Evolutionary conservation across 2,888 invertebrate species (phyloP).

Genomic region (Sarcophaga subvicina): DNA sequence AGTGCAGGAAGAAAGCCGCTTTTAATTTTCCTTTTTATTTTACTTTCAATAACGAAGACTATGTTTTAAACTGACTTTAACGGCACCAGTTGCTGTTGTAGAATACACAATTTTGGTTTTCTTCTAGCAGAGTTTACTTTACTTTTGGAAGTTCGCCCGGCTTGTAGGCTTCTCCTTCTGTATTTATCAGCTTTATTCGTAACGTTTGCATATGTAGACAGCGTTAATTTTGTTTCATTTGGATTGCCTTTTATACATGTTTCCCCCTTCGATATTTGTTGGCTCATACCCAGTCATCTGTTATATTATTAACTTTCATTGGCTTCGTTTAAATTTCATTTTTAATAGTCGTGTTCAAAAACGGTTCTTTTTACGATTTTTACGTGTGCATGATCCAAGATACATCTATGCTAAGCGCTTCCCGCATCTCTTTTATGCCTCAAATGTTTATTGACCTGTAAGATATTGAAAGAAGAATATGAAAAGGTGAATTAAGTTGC

Average conservation of each 20-base stretch:
- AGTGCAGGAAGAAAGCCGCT: slow-evolving; percentile 49
- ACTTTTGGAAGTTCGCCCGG: slow-evolving; percentile 4
- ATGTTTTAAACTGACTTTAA: not conserved
- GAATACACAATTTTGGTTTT: not conserved
- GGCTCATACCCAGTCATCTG: not conserved
- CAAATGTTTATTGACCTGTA: slow-evolving; percentile 27
- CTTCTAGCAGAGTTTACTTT: slow-evolving; percentile 3
- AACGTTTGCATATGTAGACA: slow-evolving; percentile 27
- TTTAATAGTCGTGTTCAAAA: slow-evolving; percentile 3
- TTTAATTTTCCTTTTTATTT: slow-evolving; percentile 6
- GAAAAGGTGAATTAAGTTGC: not conserved
- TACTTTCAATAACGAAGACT: not conserved
- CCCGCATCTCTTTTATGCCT: not conserved
- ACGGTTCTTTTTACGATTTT: slow-evolving; percentile 5
- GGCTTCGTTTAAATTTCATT: slow-evolving; percentile 36
- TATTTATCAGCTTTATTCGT: slow-evolving; percentile 51
- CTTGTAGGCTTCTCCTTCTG: slow-evolving; percentile 14
- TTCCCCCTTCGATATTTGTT: slow-evolving; percentile 57
- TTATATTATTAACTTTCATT: slow-evolving; percentile 54
- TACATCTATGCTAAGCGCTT: not conserved
- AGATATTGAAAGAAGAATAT: not conserved
- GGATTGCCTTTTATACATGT: not conserved
- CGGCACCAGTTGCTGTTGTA: not conserved
- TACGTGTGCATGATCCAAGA: not conserved
- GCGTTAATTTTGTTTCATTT: slow-evolving; percentile 18